phyloP scores from a whole-genome alignment of 1,140 invertebrate genomes.

The Cydia fagiglandana region DNA sequence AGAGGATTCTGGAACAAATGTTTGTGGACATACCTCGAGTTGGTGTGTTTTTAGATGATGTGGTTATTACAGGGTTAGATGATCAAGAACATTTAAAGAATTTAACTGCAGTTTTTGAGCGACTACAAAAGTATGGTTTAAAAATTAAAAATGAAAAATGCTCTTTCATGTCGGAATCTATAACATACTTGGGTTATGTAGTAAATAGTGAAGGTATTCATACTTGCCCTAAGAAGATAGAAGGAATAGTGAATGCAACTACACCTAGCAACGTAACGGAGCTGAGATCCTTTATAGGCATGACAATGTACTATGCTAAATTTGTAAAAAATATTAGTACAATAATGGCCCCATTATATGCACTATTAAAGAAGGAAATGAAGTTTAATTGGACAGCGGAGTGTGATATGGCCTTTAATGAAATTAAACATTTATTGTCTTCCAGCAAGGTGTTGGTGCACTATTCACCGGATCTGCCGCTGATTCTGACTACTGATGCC shows the following conservation, averaged over 20 bases:
- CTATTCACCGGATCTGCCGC: slow-evolving; percentile 16
- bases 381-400: slow-evolving; percentile 3
- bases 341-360: slow-evolving; percentile 46
- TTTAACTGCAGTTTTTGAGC: slow-evolving; percentile 7
- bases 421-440: not conserved
- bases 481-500: slow-evolving; percentile 27
- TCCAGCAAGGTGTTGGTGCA: slow-evolving; percentile 24
- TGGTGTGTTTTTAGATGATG: slow-evolving; percentile 7
- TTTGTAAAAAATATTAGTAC: slow-evolving; percentile 50
- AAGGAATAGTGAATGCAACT: slow-evolving; percentile 36
- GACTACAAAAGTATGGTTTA: slow-evolving; percentile 13
- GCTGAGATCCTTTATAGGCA: slow-evolving; percentile 38
- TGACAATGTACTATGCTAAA: slow-evolving; percentile 50
- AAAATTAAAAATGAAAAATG: slow-evolving; percentile 42
- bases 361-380: slow-evolving; percentile 47
- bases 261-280: slow-evolving; percentile 44
- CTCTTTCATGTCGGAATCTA: slow-evolving; percentile 40
- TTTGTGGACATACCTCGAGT: slow-evolving; percentile 10
- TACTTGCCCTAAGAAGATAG: slow-evolving; percentile 24
- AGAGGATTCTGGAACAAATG: slow-evolving; percentile 20
- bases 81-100: not conserved
- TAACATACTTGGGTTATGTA: slow-evolving; percentile 53
- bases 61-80: slow-evolving; percentile 23
- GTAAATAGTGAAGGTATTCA: slow-evolving; percentile 54
- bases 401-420: slow-evolving; percentile 20